Evolutionary conservation across 2,797 vertebrate genomes (phyloP).

Genomic region (Phrynocephalus guinanensis): DNA sequence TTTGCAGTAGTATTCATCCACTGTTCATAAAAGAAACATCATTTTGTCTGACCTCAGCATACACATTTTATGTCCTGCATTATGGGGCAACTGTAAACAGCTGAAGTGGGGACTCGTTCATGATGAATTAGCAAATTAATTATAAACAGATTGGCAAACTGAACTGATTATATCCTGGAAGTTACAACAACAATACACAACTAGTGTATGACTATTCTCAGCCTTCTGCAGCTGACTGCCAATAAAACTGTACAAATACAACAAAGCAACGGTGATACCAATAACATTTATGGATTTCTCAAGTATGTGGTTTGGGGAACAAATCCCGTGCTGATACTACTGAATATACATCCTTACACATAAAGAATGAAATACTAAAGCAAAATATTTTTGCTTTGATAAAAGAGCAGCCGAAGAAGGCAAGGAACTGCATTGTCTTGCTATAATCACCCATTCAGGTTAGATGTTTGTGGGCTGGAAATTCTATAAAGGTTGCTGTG

Average conservation of each 20-base stretch:
- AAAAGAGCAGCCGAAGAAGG: too few relatives aligned
- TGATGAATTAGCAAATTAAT: not conserved
- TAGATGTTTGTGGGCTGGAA: not conserved
- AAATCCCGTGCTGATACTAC: too few relatives aligned
- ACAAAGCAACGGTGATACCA: not conserved
- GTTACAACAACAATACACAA: not conserved
- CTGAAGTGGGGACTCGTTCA: not conserved
- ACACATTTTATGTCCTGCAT: not conserved
- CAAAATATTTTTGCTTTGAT: too few relatives aligned
- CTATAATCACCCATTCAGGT: not conserved
- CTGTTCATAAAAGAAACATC: not conserved
- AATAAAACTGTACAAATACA: slow-evolving; percentile 7
- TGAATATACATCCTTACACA: too few relatives aligned
- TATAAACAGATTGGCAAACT: not conserved
- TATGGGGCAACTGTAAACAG: not conserved
- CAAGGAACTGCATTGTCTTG: too few relatives aligned
- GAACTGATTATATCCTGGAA: not conserved
- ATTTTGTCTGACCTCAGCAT: not conserved
- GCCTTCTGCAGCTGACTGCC: slow-evolving; percentile 10
- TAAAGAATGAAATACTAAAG: too few relatives aligned
- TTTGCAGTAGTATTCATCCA: not conserved
- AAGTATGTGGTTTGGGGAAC: too few relatives aligned
- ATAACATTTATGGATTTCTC: not conserved
- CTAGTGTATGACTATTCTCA: not conserved
- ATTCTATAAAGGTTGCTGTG: not conserved